phyloP scores from a whole-genome alignment of 2,888 invertebrate species.

The Lobophora halterata region DNA sequence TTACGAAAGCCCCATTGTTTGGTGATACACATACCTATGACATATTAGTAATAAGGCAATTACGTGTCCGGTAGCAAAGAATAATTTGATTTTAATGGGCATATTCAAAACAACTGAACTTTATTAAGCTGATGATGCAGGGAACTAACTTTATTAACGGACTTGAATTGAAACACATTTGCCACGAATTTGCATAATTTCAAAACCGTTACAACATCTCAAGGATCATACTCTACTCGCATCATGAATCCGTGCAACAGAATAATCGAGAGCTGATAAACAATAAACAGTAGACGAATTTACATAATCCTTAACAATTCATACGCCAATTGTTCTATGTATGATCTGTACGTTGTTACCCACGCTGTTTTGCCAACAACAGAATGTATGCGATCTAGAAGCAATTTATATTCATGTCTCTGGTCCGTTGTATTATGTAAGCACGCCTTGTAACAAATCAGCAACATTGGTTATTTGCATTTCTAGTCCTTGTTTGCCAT shows the following conservation, averaged over 20 bases:
- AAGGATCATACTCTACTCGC: constrained; percentile 8
- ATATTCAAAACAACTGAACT: no score
- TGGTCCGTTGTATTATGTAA: constrained; percentile 53
- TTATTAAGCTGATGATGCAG: no score
- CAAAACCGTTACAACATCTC: constrained; percentile 13
- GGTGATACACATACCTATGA: constrained; percentile 44
- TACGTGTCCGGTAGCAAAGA: constrained; percentile 14
- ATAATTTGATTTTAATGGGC: constrained; percentile 8
- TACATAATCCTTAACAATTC: constrained; percentile 11
- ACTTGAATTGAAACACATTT: no score
- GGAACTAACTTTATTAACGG: no score
- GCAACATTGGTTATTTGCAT: constrained; percentile 52
- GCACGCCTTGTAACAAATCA: constrained; percentile 53
- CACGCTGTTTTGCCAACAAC: constrained; percentile 40
- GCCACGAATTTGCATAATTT: constrained; percentile 10
- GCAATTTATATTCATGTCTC: constrained; percentile 57
- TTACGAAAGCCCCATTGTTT: constrained; percentile 58
- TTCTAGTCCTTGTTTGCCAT: constrained; percentile 38
- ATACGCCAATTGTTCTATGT: constrained; percentile 28
- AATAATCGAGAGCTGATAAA: constrained; percentile 2
- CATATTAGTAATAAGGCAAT: constrained; percentile 12
- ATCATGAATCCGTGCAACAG: constrained; percentile 3
- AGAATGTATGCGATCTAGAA: constrained; percentile 37
- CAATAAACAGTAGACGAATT: constrained; percentile 2
- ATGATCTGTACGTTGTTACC: constrained; percentile 33